Evolutionary conservation across 1,140 invertebrate species (phyloP), one percentile per base, ranked within the genome.

Genomic region (Popillia japonica): DNA sequence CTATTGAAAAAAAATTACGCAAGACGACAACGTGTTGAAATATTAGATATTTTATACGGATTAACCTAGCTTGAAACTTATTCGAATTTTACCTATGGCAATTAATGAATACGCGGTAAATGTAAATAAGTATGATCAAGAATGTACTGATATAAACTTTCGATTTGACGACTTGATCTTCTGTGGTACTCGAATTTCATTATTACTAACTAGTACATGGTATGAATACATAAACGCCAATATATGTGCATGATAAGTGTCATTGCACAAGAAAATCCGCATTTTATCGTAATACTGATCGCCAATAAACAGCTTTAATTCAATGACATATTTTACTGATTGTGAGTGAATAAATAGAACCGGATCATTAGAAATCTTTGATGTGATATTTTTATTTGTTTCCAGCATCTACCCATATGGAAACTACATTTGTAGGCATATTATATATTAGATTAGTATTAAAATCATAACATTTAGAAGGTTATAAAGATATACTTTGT

Each of bases 1-100:
- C 61, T 68, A 68, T 68, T 68, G 61, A 68, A 68, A 68, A 68
- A 68, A 68, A 68, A 68, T 68, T 68, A 68, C 61, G 61, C 61
- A 68, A 68, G 61, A 68, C 22, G 61, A 14, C 22, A 22, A 68
- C 61, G 61, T 68, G 61, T 68, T 68, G 61, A 68, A 68, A 68
- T 68, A 22, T 68, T 68, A 17, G 61, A 68, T 68, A 68, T 68
- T 68, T 68, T 68, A 27, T 68, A 68, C 61, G 61, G 61, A 68
- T 68, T 68, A 68, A 22, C 8, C 61, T 23, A 23, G 22, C 61
- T 22, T 22, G 22, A 68, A 68, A 68, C 22, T 22, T 68, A 68
- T 68, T n/a, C 61, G 61, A 27, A 68, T 34, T 68, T 6, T 27
- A 68, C 17, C 61, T 68, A 68, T 14, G 61, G 61, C 22, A 68